Evolutionary conservation across 2,888 invertebrate species (phyloP), one percentile per base, ranked within the genome.

Genomic region (Epicampocera succincta): DNA sequence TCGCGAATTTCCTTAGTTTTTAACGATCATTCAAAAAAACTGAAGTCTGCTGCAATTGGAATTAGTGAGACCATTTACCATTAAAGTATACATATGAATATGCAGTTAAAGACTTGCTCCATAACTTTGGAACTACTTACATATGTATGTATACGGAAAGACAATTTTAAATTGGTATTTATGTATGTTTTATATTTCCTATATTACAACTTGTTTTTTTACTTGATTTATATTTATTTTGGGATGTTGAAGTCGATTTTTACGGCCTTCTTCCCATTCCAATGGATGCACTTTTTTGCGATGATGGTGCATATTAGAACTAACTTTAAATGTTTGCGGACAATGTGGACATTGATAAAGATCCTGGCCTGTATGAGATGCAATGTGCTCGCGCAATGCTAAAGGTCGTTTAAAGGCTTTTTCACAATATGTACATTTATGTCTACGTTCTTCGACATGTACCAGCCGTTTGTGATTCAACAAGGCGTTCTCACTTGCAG

Each of bases 261-360:
- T 66, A 12, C 85, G 84, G 25, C 83, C 86, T 72, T 83, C 85
- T 21, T 83, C 85, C 77, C 84, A 87, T 80, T 87, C 87, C 3
- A 84, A 79, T 2, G 87, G 86, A 83, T 88, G 88, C 5, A 83
- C 83, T n/a, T 84, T 77, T 58, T 88, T 87, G 2, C 87, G 85
- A 80, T 88, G 87, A 52, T 87, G 86, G 73, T 87, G 86, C 86
- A 86, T 86, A 84, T 87, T 87, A 0, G 87, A 84, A 33, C 85
- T 86, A n/a, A 86, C 86, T 71, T 85, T 85, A 65, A 88, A 87
- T 5, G 87, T 87, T 79, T 86, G 85, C 5, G 87, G 85, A 72
- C 87, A 88, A 68, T 86, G 85, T 9, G 85, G 85, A 61, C 87
- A 88, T 21, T 84, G 77, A 56, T 87, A 88, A 1, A 88, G 79